Evolutionary conservation across 2,113 vertebrate species (phyloP).

Genomic region (Neotoma lepida): DNA sequence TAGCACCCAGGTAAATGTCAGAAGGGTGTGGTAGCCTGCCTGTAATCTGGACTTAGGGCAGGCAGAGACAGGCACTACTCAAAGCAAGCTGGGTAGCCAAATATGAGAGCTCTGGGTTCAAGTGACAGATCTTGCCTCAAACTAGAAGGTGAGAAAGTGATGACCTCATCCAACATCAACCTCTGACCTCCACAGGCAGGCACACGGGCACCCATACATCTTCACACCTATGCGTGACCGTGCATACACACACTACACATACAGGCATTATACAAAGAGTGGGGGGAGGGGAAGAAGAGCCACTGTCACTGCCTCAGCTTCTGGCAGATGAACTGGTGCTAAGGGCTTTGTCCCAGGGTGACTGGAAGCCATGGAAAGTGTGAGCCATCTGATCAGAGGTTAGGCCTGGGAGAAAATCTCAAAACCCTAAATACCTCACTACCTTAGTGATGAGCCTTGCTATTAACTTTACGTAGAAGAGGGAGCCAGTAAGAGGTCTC

Average conservation of each 20-base stretch:
- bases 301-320: not conserved
- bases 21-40: not conserved
- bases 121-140: not conserved
- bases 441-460: not conserved
- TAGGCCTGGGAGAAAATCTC: not conserved
- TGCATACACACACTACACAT: not conserved
- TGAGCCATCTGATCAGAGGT: not conserved
- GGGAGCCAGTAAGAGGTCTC: not conserved
- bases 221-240: not conserved
- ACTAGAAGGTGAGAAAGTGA: too few relatives aligned
- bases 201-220: not conserved
- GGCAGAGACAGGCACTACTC: not conserved
- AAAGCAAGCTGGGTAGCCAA: too few relatives aligned
- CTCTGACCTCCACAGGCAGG: not conserved
- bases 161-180: too few relatives aligned
- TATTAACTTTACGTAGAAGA: too few relatives aligned
- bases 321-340: accelerated
- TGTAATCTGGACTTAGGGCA: not conserved
- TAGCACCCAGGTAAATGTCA: not conserved
- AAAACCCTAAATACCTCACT: not conserved
- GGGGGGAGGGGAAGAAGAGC: accelerated
- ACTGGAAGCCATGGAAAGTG: not conserved
- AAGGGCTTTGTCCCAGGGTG: not conserved
- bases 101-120: not conserved
- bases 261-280: not conserved